A percentile compares a stretch with the other conserved stretches of the same genome.
phyloP scores from a whole-genome alignment of 2,797 vertebrate genomes.

The Garrulus glandarius region DNA sequence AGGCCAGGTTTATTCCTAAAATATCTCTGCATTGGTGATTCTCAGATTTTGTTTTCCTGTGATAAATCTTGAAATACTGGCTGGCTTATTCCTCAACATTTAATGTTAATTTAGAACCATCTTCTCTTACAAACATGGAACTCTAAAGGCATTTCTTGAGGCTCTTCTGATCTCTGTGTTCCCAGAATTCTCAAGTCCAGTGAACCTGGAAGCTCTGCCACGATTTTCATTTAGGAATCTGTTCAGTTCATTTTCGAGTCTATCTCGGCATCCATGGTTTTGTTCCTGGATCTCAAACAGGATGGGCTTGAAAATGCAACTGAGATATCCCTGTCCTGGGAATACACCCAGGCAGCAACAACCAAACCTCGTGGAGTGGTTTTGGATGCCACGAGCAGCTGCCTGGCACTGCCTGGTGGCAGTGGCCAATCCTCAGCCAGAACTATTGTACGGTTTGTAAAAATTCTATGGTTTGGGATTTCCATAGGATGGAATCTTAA shows the following conservation, averaged over 20 bases:
- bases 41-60: not conserved
- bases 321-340: not conserved
- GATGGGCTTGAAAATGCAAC: not conserved
- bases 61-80: not conserved
- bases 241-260: not conserved
- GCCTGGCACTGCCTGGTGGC: not conserved
- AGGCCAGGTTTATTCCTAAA: not conserved
- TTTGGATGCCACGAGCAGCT: not conserved
- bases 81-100: not conserved
- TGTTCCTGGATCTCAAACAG: not conserved
- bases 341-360: not conserved
- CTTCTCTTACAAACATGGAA: not conserved
- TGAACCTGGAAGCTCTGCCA: not conserved
- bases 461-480: not conserved
- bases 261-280: not conserved
- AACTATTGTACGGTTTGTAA: not conserved
- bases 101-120: not conserved
- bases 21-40: not conserved
- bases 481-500: not conserved
- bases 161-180: not conserved
- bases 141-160: not conserved
- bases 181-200: not conserved
- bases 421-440: not conserved
- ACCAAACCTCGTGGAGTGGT: not conserved
- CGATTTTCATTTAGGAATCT: not conserved